Conservation (phyloP, 2,888 invertebrate genomes). For the Piscicola geometra region DNA sequence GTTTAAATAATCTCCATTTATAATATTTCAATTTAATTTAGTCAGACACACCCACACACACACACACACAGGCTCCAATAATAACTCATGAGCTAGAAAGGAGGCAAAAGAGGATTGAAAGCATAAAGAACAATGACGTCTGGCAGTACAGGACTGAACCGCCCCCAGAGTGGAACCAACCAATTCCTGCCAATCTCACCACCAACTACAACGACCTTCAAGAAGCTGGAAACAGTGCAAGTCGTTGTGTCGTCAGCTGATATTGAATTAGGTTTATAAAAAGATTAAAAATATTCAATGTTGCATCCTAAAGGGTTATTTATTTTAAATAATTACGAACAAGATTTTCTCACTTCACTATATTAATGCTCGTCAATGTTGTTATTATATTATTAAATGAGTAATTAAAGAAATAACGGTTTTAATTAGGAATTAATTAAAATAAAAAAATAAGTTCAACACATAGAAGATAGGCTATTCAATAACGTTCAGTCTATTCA, state of each 20-base stretch:
- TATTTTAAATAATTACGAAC: no score
- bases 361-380: no score
- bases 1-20: constrained; percentile 19
- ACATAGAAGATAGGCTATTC: background rate
- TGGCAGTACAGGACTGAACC: constrained; percentile 74
- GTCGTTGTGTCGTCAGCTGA: background rate
- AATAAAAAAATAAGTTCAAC: background rate
- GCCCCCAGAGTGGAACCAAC: constrained; percentile 75
- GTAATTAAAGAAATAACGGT: background rate
- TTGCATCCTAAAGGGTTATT: no score
- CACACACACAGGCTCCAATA: constrained; percentile 53
- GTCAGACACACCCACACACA: no score
- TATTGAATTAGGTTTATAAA: no score
- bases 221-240: background rate
- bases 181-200: constrained; percentile 65
- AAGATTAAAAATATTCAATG: no score
- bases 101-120: constrained; percentile 63
- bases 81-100: constrained; percentile 69
- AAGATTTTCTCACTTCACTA: no score
- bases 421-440: background rate
- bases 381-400: no score
- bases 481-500: background rate
- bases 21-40: no score
- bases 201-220: background rate
- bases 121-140: constrained; percentile 70